Evolutionary conservation across 1,140 invertebrate genomes (phyloP).

Genomic region (Saxidomus purpurata): DNA sequence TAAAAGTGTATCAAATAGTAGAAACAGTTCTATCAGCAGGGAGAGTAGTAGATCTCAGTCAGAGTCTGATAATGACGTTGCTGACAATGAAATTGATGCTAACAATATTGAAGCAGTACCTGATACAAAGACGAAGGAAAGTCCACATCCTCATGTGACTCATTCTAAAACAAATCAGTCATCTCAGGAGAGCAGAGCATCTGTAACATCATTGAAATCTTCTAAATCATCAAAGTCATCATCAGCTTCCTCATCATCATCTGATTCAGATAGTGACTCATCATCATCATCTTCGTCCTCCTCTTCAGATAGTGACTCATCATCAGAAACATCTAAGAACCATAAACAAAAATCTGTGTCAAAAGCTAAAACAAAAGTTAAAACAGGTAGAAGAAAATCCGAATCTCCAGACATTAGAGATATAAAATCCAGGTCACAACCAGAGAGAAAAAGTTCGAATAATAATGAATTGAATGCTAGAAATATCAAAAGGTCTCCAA

Average conservation of each 20-base stretch:
- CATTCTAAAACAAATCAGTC: background rate
- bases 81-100: background rate
- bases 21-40: background rate
- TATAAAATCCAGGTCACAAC: background rate
- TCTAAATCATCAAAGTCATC: constrained; percentile 1
- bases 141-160: background rate
- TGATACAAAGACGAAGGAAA: background rate
- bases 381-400: background rate
- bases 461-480: background rate
- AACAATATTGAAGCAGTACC: background rate
- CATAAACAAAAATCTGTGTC: background rate
- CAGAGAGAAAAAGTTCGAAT: background rate
- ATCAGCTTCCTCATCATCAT: constrained; percentile 32
- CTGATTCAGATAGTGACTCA: constrained; percentile 28
- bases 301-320: constrained; percentile 13
- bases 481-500: background rate
- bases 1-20: background rate
- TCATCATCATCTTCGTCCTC: constrained; percentile 34
- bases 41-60: constrained; percentile 10
- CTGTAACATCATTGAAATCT: background rate
- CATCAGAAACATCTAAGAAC: background rate
- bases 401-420: background rate
- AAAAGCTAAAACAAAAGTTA: background rate
- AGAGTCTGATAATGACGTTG: background rate
- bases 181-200: constrained; percentile 12